Evolutionary conservation across 2,113 vertebrate species (phyloP), one percentile per base, ranked within the genome.

Genomic region (Campylorhamphus procurvoides): DNA sequence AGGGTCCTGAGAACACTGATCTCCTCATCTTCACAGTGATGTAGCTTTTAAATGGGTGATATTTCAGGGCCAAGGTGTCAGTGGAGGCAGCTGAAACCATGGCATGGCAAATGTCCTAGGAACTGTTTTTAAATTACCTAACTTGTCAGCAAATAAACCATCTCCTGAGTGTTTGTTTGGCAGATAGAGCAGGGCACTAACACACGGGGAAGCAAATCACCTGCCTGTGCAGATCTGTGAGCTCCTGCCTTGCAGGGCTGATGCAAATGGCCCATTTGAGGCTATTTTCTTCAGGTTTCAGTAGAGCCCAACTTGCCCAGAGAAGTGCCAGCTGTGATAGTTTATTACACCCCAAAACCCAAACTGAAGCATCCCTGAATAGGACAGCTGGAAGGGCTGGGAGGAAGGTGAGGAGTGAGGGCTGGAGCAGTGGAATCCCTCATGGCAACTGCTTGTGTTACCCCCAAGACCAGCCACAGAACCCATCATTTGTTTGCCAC

Each of bases 121-220:
- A 93, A 44, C 79, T 89, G 95, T 87, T 86, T 93, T 92, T 93
- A 96, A 93, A 96, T 97, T 91, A 91, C 68, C 7, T 58, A 86
- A 95, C 95, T 93, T 95, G 86, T 96, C 95, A 91, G 90, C 74
- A 88, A 91, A 95, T 96, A 95, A 94, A 96, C 90, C 92, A 84
- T 86, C 75, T 79, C 80, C 60, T 16, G 44, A 60, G 46, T 9
- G 6, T 83, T 93, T 92, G 84, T 86, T 95, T 87, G 93, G 88
- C 93, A 84, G 91, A 84, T 60, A 15, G 87, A 78, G 84, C 89
- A 33, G 52, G 58, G 88, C 76, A 53, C 33, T 62, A 77, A 59
- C 0, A n/a, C 52, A 18, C 6, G 20, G 37, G 37, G 87, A 77
- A 88, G 92, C 62, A 82, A 80, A 93, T 85, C 88, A 91, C 74